A percentile compares a stretch with the other conserved stretches of the same genome.
Evolutionary conservation across 2,888 invertebrate species (phyloP).

Genomic region (Stenolophus ochropezus): DNA sequence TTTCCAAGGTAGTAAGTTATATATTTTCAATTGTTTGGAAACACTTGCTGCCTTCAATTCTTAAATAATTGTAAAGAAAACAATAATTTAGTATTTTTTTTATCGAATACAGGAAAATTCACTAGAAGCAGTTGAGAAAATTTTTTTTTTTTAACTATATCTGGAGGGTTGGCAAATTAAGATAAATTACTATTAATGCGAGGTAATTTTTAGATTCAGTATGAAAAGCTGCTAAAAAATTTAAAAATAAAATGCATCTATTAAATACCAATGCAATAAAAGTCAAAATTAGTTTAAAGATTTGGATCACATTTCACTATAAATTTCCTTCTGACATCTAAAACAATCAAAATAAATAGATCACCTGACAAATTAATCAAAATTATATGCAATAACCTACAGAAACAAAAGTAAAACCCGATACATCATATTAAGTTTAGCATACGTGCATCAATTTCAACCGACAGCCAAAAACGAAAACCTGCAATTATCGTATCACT

Average conservation of each 20-base stretch:
- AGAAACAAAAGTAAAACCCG: constrained; percentile 15
- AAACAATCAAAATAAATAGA: constrained; percentile 4
- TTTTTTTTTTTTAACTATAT: too few relatives aligned
- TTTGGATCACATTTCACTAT: neutral
- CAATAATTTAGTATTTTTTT: too few relatives aligned
- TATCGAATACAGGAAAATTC: too few relatives aligned
- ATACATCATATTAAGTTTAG: constrained; percentile 7
- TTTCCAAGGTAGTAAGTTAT: too few relatives aligned
- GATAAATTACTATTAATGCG: too few relatives aligned
- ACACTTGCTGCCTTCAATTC: too few relatives aligned
- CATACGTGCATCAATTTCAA: constrained; percentile 17
- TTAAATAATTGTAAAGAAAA: too few relatives aligned
- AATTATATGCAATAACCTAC: constrained; percentile 22
- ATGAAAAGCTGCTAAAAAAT: neutral
- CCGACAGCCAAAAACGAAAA: neutral
- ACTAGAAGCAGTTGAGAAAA: too few relatives aligned
- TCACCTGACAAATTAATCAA: constrained; percentile 18
- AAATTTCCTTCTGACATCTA: neutral
- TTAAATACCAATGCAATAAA: neutral
- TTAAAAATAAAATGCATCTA: neutral
- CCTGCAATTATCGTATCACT: constrained; percentile 24
- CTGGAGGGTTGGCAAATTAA: too few relatives aligned
- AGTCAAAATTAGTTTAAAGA: neutral
- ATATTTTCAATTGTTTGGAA: too few relatives aligned
- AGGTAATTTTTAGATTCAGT: too few relatives aligned